Evolutionary conservation across 2,888 invertebrate species (phyloP).

Genomic region (Cactoblastis cactorum): DNA sequence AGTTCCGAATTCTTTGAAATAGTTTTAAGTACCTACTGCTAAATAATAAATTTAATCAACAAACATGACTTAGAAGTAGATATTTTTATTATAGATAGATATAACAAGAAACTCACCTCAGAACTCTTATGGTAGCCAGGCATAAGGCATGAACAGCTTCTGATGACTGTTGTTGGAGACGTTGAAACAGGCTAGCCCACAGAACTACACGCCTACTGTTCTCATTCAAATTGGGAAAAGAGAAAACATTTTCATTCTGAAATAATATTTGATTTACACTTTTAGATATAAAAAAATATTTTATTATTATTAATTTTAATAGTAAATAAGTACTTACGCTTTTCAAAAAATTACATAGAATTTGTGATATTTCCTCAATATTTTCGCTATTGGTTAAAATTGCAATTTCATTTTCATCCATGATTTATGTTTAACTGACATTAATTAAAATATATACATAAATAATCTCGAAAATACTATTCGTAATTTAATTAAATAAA

Average conservation of each 20-base stretch:
- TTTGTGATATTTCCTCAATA: constrained; percentile 36
- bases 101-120: constrained; percentile 77
- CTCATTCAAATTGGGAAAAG: constrained; percentile 80
- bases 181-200: constrained; percentile 81
- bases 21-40: too few species aligned
- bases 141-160: constrained; percentile 72
- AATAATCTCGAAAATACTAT: too few species aligned
- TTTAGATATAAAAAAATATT: neutral
- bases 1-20: too few species aligned
- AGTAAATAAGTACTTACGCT: constrained; percentile 36
- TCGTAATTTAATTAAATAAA: too few species aligned
- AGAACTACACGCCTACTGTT: constrained; percentile 75
- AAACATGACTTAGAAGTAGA: too few species aligned
- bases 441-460: too few species aligned
- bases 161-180: constrained; percentile 70
- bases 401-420: constrained; percentile 62
- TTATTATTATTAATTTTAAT: too few species aligned
- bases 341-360: constrained; percentile 49
- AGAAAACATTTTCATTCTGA: constrained; percentile 74
- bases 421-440: too few species aligned
- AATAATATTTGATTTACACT: constrained; percentile 25
- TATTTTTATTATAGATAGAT: too few species aligned
- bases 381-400: constrained; percentile 41
- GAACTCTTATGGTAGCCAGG: constrained; percentile 81
- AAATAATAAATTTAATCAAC: too few species aligned